These are phyloP conservation scores for Ellobium chinense DNA, from an alignment of 2,888 invertebrate genomes.

Conservation along the genomic window DNA sequence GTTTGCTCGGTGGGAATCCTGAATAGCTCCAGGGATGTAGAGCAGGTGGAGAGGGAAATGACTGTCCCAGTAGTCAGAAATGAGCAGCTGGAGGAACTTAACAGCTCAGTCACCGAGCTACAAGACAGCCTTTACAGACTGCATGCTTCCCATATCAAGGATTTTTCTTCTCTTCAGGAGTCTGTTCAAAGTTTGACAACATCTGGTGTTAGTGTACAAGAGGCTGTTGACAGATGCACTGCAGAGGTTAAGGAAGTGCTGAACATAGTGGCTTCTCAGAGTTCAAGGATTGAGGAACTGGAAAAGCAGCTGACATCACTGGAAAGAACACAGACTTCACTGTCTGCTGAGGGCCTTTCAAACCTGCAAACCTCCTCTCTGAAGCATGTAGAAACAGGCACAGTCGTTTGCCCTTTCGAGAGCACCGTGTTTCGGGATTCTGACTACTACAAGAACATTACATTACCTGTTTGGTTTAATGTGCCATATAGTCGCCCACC, in stretches of 20 bases:
- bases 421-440: background rate
- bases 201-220: background rate
- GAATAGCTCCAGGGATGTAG: background rate
- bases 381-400: background rate
- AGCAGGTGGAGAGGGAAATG: background rate
- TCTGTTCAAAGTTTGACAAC: background rate
- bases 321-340: background rate
- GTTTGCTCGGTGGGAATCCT: background rate
- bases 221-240: background rate
- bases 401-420: background rate
- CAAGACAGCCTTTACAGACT: background rate
- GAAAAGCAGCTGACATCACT: background rate
- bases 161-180: background rate
- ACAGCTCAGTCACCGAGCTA: background rate
- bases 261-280: background rate
- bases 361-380: background rate
- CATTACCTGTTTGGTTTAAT: background rate
- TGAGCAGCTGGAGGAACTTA: background rate
- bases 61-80: background rate
- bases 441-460: background rate
- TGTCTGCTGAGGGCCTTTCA: background rate
- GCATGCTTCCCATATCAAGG: background rate
- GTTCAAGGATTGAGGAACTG: background rate
- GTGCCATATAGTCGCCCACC: background rate
- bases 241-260: background rate